Conservation (phyloP, 2,888 invertebrate genomes). For the Zhuqinia jingwanae region DNA sequence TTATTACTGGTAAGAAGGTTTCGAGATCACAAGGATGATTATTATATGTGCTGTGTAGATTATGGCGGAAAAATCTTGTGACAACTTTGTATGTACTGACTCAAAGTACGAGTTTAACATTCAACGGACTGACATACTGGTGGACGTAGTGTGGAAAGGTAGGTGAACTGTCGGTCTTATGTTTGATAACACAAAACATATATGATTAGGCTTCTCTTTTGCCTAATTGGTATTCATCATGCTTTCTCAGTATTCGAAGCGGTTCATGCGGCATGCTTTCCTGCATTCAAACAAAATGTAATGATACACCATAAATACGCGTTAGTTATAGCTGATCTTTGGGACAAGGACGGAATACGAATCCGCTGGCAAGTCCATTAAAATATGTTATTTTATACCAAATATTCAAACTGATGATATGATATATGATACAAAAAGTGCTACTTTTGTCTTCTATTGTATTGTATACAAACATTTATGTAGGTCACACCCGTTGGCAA, state of each 20-base stretch:
- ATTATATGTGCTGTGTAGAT: slow-evolving; percentile 3
- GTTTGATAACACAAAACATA: too few species aligned
- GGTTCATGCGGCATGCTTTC: slow-evolving; percentile 55
- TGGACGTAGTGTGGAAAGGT: slow-evolving; percentile 65
- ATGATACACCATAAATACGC: slow-evolving; percentile 48
- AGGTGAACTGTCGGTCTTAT: too few species aligned
- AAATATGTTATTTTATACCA: too few species aligned
- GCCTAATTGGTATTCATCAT: not conserved
- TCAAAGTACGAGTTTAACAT: slow-evolving; percentile 38
- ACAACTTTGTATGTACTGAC: slow-evolving; percentile 47
- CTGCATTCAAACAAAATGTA: slow-evolving; percentile 43
- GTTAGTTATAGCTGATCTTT: slow-evolving; percentile 40
- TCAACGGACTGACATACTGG: slow-evolving; percentile 2
- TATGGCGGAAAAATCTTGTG: slow-evolving; percentile 28
- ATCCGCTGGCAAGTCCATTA: slow-evolving; percentile 23
- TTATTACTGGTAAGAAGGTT: too few species aligned
- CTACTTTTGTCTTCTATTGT: too few species aligned
- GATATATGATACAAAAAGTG: too few species aligned
- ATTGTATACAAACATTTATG: too few species aligned
- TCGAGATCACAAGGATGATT: too few species aligned
- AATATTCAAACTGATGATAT: too few species aligned
- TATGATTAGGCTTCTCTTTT: not conserved
- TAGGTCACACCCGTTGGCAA: slow-evolving; percentile 42
- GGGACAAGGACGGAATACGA: slow-evolving; percentile 16
- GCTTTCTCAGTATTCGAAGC: slow-evolving; percentile 39